Base-by-base conservation (phyloP, 2,888 invertebrate genomes). In the Amblyjoppa proteus region DNA sequence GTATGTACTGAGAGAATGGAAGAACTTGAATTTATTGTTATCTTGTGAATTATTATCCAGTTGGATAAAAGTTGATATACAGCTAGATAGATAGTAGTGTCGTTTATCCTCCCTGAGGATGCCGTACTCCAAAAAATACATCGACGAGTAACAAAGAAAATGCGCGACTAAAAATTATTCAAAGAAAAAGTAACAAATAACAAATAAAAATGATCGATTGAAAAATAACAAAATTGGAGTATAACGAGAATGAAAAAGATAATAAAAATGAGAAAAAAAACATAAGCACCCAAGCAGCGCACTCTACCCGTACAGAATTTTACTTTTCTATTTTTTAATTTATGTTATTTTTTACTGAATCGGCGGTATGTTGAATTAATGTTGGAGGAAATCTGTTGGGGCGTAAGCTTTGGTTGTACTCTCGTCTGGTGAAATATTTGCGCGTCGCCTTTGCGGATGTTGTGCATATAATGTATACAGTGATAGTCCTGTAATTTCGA, bases 401-500 rank as follows among this genome's bases (percentile, higher is more conserved):
- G 9, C 25, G 25, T 25, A 58, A 11, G 58, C 3, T 58, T 28
- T 58, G 58, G 4, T 28, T 58, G 25, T 28, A 28, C 13, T 28
- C 13, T 58, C 25, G 58, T 58, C 28, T 58, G 25, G 4, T 28
- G 58, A 58, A 28, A 58, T 58, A 58, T 58, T 25, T 58, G 58
- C 25, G 25, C 28, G 13, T 74, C 28, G 49, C 58, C 56, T 16
- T 51, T 56, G 58, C 69, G 79, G 76, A 73, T 79, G 56, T 64
- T 69, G 38, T 84, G 61, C 45, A 34, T 38, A 61, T 64, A 28
- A 11, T 45, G 45, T 11, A 76, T 41, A 68, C 34, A n/a, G 45
- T n/a, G 74, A 74, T 78, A 84, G 89, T 88, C 88, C 88, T 89
- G 88, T 89, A 89, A 91, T 90, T 90, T 89, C 41, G 77, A 85